Base-by-base conservation (phyloP, 2,113 vertebrate genomes). In the Rhinogobius similis region DNA sequence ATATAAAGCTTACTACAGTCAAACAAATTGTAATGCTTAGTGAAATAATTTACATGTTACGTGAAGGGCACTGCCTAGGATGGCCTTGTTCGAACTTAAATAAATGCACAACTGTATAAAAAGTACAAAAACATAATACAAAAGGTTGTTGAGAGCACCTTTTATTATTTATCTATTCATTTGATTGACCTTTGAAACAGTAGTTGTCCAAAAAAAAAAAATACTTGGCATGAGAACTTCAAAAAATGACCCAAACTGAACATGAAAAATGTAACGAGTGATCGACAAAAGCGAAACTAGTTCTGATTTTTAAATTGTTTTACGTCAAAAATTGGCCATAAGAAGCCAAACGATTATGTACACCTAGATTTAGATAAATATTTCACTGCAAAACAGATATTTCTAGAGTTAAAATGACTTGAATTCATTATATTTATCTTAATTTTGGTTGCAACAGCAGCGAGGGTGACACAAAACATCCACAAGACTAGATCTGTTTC, bases 41-140 rank as follows among this genome's bases (percentile, higher is more conserved):
- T 58, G 24, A 29, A 5, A 20, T 48, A 1, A 58, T 29, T 11
- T 61, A 82, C 56, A 78, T 72, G 70, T 78, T 59, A 81, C 23
- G 74, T 73, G 85, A 83, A 32, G 71, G 67, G 86, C 88, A 86
- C 90, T 90, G 90, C 89, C 91, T 90, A 90, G 86, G 83, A 88
- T 77, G 81, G 79, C 79, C 87, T 88, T 83, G 81, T 82, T 87
- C 85, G 52, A 74, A 61, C 50, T 48, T 55, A 81, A 75, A 53
- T 62, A 72, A 65, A 72, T 62, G 36, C 20, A 36, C 62, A 38
- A 70, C 76, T 50, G 62, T 69, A 62, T 65, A 77, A 61, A 27
- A 64, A 59, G 52, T 50, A 48, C 61, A 53, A 76, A 77, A 82
- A 86, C 53, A 52, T 66, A 78, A 78, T 61, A 78, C 65, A 71